phyloP scores from a whole-genome alignment of 1,140 invertebrate species.

The Bemisia tabaci region DNA sequence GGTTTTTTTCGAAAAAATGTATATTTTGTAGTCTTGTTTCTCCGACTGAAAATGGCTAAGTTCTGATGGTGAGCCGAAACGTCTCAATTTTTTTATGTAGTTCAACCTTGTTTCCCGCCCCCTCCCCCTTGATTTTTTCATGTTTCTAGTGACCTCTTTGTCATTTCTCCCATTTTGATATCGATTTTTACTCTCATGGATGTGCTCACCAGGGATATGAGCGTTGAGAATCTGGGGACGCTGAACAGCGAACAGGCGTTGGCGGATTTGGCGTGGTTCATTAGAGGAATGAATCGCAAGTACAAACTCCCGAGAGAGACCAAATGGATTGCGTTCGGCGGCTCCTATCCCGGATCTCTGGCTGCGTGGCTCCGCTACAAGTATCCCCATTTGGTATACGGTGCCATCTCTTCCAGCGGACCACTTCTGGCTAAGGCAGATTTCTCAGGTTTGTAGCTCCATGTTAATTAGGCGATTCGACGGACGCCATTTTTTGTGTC shows the following conservation, averaged over 20 bases:
- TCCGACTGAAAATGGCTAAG: no score
- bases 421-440: slow-evolving; percentile 70
- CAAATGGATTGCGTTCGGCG: slow-evolving; percentile 89
- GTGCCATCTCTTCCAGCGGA: slow-evolving; percentile 75
- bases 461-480: not conserved
- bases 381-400: slow-evolving; percentile 77
- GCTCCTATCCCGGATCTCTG: slow-evolving; percentile 80
- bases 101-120: no score
- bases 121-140: no score
- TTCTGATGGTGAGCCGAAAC: no score
- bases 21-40: no score
- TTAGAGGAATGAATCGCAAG: slow-evolving; percentile 46
- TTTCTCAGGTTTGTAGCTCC: slow-evolving; percentile 48
- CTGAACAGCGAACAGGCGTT: slow-evolving; percentile 76
- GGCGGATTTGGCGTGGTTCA: slow-evolving; percentile 73
- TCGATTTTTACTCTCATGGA: no score
- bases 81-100: no score
- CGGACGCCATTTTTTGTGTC: no score
- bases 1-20: no score
- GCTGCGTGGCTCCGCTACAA: slow-evolving; percentile 81
- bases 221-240: slow-evolving; percentile 59
- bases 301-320: slow-evolving; percentile 43
- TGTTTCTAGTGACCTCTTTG: no score
- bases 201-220: slow-evolving; percentile 58
- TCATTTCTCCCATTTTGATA: no score